phyloP scores from a whole-genome alignment of 2,797 vertebrate species.

The Pagetopsis macropterus region DNA sequence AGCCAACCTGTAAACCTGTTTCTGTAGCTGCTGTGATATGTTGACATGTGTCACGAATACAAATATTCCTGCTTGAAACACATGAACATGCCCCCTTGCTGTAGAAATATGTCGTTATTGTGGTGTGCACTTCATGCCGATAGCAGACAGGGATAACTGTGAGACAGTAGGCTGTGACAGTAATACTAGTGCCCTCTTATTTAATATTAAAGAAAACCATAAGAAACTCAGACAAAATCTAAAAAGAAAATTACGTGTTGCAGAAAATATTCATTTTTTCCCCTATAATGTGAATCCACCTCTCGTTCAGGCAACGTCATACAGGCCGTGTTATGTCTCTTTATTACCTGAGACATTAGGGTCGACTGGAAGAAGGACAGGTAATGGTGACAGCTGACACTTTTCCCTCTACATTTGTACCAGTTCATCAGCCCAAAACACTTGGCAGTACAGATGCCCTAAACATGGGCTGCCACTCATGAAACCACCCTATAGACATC shows the following conservation, averaged over 20 bases:
- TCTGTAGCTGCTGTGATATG: too few relatives aligned
- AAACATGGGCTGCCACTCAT: neutral
- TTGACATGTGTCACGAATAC: too few relatives aligned
- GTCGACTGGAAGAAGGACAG: neutral
- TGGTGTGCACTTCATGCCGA: neutral
- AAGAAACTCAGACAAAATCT: neutral
- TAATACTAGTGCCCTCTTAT: neutral
- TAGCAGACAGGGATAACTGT: conserved; percentile 13
- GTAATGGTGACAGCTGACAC: neutral
- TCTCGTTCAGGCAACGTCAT: too few relatives aligned
- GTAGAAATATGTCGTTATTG: too few relatives aligned
- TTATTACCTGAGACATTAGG: neutral
- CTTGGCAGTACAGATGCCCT: neutral
- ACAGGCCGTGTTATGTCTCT: neutral
- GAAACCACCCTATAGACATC: neutral
- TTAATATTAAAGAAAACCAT: neutral
- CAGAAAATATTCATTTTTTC: neutral
- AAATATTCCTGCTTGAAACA: too few relatives aligned
- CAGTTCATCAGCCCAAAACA: neutral
- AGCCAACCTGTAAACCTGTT: too few relatives aligned
- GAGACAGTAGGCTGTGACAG: neutral
- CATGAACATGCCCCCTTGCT: too few relatives aligned
- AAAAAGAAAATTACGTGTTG: neutral
- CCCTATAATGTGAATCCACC: neutral
- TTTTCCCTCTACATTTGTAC: neutral